Evolutionary conservation across 2,888 invertebrate genomes (phyloP), one percentile per base, ranked within the genome.

Genomic region (Tanytarsus gracilentus): DNA sequence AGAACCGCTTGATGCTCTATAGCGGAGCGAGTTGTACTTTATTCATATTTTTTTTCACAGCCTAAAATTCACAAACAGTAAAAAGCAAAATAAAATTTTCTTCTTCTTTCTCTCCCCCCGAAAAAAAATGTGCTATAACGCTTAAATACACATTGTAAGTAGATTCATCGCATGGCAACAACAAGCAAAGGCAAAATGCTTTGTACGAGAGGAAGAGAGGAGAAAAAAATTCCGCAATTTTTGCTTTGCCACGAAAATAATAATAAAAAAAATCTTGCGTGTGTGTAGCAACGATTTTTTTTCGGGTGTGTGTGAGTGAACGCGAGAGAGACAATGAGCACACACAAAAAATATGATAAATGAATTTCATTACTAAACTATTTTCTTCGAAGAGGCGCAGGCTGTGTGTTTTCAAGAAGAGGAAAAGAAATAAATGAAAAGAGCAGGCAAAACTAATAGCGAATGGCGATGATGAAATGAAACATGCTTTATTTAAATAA

Each of bases 91-190:
- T 18, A 40, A 16, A n/a, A n/a, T n/a, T n/a, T n/a, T n/a, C n/a
- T n/a, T n/a, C n/a, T n/a, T n/a, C n/a, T n/a, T n/a, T n/a, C n/a
- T n/a, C n/a, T n/a, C n/a, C n/a, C n/a, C n/a, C n/a, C n/a, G n/a
- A n/a, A 44, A 44, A 44, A 21, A 44, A 44, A 21, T 44, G 33
- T 44, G 44, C 44, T 44, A 44, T 44, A 18, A 44, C 9, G 21
- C 21, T 44, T 44, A 44, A 44, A 44, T 44, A 44, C 18, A 44
- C 44, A 44, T 44, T 44, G 44, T 44, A 44, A 18, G 44, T 11
- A 33, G 21, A n/a, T n/a, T n/a, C n/a, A n/a, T n/a, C n/a, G n/a
- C n/a, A n/a, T n/a, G 11, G 44, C 23, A 44, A 44, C 44, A 44
- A 18, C 16, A 14, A 36, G 16, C n/a, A 36, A 36, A 36, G 18